Conservation (phyloP, 2,113 vertebrate genomes). For the Setophaga petechia region DNA sequence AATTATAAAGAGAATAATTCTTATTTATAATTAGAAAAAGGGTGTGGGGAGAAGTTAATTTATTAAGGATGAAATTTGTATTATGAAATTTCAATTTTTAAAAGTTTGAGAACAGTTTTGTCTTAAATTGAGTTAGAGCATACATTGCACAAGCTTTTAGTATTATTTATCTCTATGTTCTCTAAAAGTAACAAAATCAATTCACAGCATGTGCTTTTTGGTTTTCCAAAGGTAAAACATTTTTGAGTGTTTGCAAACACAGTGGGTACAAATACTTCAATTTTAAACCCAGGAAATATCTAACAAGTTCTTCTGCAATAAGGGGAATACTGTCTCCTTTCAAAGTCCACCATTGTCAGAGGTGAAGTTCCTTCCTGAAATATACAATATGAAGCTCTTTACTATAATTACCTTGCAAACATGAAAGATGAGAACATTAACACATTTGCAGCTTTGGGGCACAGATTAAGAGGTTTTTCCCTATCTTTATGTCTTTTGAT, state of each 20-base stretch:
- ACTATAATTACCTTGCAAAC: neutral
- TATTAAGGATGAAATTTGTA: neutral
- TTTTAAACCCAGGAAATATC: neutral
- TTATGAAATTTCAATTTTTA: neutral
- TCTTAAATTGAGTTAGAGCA: neutral
- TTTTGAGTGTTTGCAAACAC: neutral
- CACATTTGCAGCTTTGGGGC: neutral
- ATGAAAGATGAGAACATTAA: conserved; percentile 7
- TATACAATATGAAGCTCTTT: neutral
- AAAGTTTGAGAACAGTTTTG: neutral
- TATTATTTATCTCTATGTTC: neutral
- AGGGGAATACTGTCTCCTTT: neutral
- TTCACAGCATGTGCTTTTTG: neutral
- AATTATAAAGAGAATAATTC: neutral
- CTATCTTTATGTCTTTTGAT: neutral
- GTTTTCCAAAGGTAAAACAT: neutral
- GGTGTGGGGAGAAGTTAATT: neutral
- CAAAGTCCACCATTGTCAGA: neutral
- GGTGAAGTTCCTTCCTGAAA: neutral
- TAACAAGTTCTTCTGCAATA: neutral
- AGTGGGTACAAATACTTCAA: neutral
- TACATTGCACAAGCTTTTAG: neutral
- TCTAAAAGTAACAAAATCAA: neutral
- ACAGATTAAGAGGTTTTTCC: neutral
- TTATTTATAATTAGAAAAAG: neutral